Percentiles rank a stretch among this genome's conserved stretches.
These are phyloP conservation scores for Hormiphora californensis DNA, from an alignment of 37 sponge, comb jelly and placozoan genomes.

Conservation along the genomic window DNA sequence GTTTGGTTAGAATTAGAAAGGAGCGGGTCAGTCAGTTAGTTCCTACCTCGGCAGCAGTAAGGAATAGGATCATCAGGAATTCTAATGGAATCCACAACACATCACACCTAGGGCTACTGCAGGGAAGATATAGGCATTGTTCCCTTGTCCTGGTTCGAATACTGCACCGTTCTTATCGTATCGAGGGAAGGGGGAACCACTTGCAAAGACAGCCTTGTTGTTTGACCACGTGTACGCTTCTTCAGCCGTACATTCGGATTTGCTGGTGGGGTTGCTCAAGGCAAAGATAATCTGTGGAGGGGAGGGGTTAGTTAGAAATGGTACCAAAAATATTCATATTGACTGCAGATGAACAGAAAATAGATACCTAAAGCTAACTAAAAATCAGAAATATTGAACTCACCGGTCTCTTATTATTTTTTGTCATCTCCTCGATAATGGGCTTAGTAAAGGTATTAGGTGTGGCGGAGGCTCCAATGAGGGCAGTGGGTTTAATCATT, in stretches of 20 bases:
- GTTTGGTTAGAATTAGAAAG: background rate
- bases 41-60: constrained; percentile 40
- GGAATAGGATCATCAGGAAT: constrained; percentile 51
- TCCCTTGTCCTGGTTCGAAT: constrained; percentile 55
- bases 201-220: constrained; percentile 52
- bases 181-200: constrained; percentile 53
- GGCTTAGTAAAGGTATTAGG: constrained; percentile 55
- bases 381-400: background rate
- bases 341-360: background rate
- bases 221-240: constrained; percentile 57
- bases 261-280: constrained; percentile 56
- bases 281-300: constrained; percentile 54
- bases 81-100: background rate
- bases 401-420: constrained; percentile 39
- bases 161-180: constrained; percentile 33
- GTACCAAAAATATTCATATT: background rate
- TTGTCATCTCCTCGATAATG: constrained; percentile 52
- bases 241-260: constrained; percentile 54
- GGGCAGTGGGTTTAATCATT: constrained; percentile 24
- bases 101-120: constrained; percentile 56
- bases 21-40: background rate
- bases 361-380: background rate
- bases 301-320: background rate
- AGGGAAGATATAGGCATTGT: constrained; percentile 58
- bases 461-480: constrained; percentile 49